A percentile compares a stretch with the other conserved stretches of the same genome.
These are phyloP conservation scores for Ptilodon capucinus DNA, from an alignment of 2,888 invertebrate species.

Conservation along the genomic window DNA sequence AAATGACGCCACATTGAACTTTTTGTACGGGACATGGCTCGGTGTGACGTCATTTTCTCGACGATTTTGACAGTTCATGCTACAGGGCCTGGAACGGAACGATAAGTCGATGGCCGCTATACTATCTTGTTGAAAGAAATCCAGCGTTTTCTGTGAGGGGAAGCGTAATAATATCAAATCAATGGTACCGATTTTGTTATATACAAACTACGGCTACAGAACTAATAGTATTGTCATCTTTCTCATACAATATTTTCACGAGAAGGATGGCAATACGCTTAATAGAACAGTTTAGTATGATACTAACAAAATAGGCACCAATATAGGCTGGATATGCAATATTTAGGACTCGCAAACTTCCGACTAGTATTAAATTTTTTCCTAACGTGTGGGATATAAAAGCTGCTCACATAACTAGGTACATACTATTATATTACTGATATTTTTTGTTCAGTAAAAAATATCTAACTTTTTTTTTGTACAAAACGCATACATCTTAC, in stretches of 20 bases:
- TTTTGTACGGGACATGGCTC: too few species aligned
- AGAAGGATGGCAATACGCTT: too few species aligned
- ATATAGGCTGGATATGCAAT: constrained; percentile 59
- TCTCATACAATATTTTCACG: too few species aligned
- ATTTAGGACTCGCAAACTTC: constrained; percentile 49
- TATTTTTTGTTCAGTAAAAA: constrained; percentile 62
- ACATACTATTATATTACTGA: constrained; percentile 39
- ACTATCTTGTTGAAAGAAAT: constrained; percentile 16
- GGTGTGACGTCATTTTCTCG: too few species aligned
- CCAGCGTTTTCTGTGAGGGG: constrained; percentile 46
- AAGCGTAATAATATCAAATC: constrained; percentile 51
- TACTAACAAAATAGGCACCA: too few species aligned
- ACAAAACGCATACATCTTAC: constrained; percentile 66
- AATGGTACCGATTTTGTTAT: too few species aligned
- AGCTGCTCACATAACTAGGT: constrained; percentile 59
- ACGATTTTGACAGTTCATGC: too few species aligned
- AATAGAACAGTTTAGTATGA: too few species aligned
- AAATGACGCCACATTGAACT: too few species aligned
- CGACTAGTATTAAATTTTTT: constrained; percentile 61
- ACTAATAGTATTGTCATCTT: too few species aligned
- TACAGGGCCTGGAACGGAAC: too few species aligned
- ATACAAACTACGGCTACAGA: too few species aligned
- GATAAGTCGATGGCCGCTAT: constrained; percentile 4
- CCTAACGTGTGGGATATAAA: constrained; percentile 68
- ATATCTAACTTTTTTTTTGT: constrained; percentile 73